Percentiles rank a stretch among this genome's conserved stretches.
Evolutionary conservation across 2,797 vertebrate genomes (phyloP).

Genomic region (Leuciscus waleckii): DNA sequence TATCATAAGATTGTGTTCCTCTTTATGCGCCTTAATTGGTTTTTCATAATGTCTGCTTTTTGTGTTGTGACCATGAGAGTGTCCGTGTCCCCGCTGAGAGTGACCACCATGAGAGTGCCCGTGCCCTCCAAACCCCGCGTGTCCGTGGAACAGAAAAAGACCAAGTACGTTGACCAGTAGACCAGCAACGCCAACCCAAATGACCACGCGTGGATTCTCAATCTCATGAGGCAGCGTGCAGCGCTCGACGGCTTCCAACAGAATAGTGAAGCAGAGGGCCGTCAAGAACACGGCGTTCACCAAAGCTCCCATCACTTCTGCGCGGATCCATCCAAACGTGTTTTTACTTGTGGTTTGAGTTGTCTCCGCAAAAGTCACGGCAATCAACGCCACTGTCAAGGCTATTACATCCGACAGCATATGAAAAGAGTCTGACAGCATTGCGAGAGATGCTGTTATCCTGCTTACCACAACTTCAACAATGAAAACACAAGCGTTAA

Average conservation of each 20-base stretch:
- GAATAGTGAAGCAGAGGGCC: constrained; percentile 86
- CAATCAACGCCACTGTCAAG: constrained; percentile 83
- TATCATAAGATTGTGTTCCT: constrained; percentile 83
- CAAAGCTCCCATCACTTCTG: constrained; percentile 86
- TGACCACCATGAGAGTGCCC: constrained; percentile 59
- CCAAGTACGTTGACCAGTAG: constrained; percentile 82
- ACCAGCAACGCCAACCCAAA: constrained; percentile 81
- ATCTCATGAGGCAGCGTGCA: constrained; percentile 85
- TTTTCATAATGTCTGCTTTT: constrained; percentile 67
- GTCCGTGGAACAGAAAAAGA: constrained; percentile 84
- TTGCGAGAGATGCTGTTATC: constrained; percentile 83
- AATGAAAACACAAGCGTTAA: constrained; percentile 86
- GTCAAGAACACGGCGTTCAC: constrained; percentile 87
- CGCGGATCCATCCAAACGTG: constrained; percentile 88
- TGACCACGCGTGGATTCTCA: constrained; percentile 81
- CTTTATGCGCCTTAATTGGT: constrained; percentile 69
- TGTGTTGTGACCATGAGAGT: constrained; percentile 19
- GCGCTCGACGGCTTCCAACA: constrained; percentile 85
- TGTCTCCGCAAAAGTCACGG: constrained; percentile 82
- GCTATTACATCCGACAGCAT: constrained; percentile 88
- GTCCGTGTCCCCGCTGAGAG: constrained; percentile 61
- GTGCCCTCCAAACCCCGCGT: constrained; percentile 54
- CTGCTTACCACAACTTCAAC: constrained; percentile 86
- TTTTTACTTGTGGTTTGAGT: constrained; percentile 83
- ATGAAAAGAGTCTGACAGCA: constrained; percentile 88